Conservation (phyloP, 1,140 invertebrate species). For the Leguminivora glycinivorella region DNA sequence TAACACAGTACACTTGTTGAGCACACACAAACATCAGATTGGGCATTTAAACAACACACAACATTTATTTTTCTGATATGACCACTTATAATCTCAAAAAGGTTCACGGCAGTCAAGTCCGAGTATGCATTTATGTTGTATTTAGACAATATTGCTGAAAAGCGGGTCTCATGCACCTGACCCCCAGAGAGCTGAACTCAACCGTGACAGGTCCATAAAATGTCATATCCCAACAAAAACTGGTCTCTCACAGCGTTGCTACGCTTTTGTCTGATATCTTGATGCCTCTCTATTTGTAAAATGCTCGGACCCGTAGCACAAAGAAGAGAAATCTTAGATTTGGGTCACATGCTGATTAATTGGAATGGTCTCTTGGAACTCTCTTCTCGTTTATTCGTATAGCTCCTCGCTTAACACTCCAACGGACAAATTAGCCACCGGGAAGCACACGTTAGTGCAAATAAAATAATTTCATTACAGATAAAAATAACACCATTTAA, state of each 20-base stretch:
- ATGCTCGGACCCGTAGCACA: conserved; percentile 50
- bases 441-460: conserved; percentile 31
- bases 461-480: conserved; percentile 34
- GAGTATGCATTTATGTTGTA: conserved; percentile 2
- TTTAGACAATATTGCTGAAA: conserved; percentile 3
- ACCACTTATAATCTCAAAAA: not conserved
- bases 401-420: conserved; percentile 21
- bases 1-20: conserved; percentile 33
- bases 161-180: conserved; percentile 43
- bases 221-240: conserved; percentile 44
- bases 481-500: conserved; percentile 62
- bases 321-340: conserved; percentile 79
- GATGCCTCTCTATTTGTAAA: conserved; percentile 24
- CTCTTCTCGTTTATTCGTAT: conserved; percentile 30
- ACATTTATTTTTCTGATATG: not conserved
- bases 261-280: not conserved
- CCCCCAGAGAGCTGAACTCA: conserved; percentile 54
- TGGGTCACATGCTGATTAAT: conserved; percentile 81
- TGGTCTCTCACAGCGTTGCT: conserved; percentile 11
- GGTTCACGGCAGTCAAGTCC: not conserved
- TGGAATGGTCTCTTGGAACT: conserved; percentile 40
- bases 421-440: conserved; percentile 31
- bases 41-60: not conserved
- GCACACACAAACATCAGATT: conserved; percentile 22
- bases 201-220: conserved; percentile 62